Base-by-base conservation (phyloP, 2,797 vertebrate genomes). In the Cirrhinus mrigala region DNA sequence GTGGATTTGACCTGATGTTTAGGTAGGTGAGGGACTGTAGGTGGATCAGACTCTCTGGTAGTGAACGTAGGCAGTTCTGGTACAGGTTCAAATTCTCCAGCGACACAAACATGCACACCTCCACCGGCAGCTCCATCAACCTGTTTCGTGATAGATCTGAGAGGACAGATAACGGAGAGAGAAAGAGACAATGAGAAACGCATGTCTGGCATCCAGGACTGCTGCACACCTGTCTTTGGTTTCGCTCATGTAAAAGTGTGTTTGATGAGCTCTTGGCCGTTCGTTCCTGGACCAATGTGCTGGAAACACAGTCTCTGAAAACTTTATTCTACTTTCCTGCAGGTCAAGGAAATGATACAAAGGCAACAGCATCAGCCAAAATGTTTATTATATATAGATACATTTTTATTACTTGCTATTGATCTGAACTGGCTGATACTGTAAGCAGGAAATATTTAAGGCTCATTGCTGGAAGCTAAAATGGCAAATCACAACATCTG, bases 71-170 rank as follows among this genome's bases (percentile, higher is more conserved):
- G 93, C 98, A 99, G 93, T 99, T 99, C 95, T 99, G 98, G 91
- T 99, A 99, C 50, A 99, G 95, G 89, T 98, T 98, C 83, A 99
- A 94, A 92, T 95, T 97, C 94, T 99, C 98, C 69, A 99, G 94
- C 85, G 98, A 98, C 79, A 99, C 97, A 3, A 97, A 98, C 91
- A 96, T 92, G 91, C 98, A 99, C 0, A 96, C 94, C 91, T 99
- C 98, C 90, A 95, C 88, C 24, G 98, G 98, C 79, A 99, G 94
- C 90, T 99, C 98, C 0, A 96, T 93, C 86, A 99, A 94, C 64
- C 98, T 96, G 93, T 99, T 99, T 88, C 97, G 95, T 24, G 97
- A 99, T 87, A 99, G 89, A 90, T 99, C 98, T 99, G 89, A 64
- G 90, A 27, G 56, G 22, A 68, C 11, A 46, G 62, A 73, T 44